Base-by-base conservation (phyloP, 2,888 invertebrate species). In the Phoenoteleia sp. region DNA sequence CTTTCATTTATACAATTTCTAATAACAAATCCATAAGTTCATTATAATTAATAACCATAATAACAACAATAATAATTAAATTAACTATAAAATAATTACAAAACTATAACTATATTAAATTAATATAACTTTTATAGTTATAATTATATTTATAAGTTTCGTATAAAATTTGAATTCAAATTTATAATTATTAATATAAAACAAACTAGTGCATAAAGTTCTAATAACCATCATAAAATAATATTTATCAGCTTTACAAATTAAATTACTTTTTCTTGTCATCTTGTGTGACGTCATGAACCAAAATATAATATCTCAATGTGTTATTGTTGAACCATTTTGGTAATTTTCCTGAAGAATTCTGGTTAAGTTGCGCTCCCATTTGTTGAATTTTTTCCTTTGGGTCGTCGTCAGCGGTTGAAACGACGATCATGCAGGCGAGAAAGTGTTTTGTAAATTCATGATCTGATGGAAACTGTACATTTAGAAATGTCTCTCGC, bases 391-490 rank as follows among this genome's bases (percentile, higher is more conserved):
- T 97, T 86, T 96, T 96, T 87, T 98, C 98, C 81, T 98, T 94
- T 5, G 98, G 97, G 94, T 96, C 96, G 0, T 96, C 95, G 93
- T 97, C 97, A 33, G 95, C 94, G 33, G 97, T 96, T 21, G 96
- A 96, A 19, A 96, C 95, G 13, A 97, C 96, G 89, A 98, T 95
- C 90, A 98, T 95, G 92, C 98, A 98, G 13, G 97, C 97, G 67
- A 98, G 92, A 91, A 97, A 97, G 94, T 98, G 98, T 91, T 97
- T 97, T 0, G 98, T 97, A 92, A 98, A 99, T 94, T 99, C 99
- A 95, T 99, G 99, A 92, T 99, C 99, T 3, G 97, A 97, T 17
- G 98, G 97, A 93, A 97, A 97, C 92, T 98, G 96, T 81, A 98
- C 96, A 91, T 97, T 96, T 52, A 98, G 95, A 94, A 99, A 99